Conservation (phyloP, 2,888 invertebrate species). For the Nudaria mundana region DNA sequence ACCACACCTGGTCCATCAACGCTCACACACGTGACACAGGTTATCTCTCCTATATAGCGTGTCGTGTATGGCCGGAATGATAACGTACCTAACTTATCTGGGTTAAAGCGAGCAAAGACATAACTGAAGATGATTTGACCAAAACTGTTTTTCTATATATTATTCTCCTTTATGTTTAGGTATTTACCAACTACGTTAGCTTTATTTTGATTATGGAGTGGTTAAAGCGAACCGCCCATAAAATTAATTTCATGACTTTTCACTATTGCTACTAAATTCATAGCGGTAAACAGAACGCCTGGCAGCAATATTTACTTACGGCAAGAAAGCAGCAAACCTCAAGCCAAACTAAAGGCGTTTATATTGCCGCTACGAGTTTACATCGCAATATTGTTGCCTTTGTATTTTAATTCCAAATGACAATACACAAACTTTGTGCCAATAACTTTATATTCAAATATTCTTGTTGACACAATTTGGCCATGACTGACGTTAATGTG, state of each 20-base stretch:
- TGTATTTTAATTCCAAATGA: conserved; percentile 20
- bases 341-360: conserved; percentile 37
- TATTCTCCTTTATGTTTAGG: too few species aligned
- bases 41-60: too few species aligned
- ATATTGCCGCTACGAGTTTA: conserved; percentile 23
- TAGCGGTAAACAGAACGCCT: conserved; percentile 23
- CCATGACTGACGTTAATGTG: too few species aligned
- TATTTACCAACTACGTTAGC: too few species aligned
- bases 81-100: too few species aligned
- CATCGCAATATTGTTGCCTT: conserved; percentile 19
- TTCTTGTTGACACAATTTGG: background rate
- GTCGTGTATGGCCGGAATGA: too few species aligned
- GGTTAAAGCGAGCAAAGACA: too few species aligned
- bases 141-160: too few species aligned
- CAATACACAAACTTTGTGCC: conserved; percentile 21
- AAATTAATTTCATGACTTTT: conserved; percentile 33
- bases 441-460: conserved; percentile 4
- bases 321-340: conserved; percentile 32
- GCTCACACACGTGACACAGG: too few species aligned
- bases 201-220: too few species aligned
- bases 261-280: conserved; percentile 31
- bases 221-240: conserved; percentile 13
- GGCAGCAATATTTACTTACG: conserved; percentile 30
- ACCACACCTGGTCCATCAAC: too few species aligned
- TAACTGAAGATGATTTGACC: too few species aligned